phyloP scores from a whole-genome alignment of 2,113 vertebrate genomes.

The Chlorodrepanis virens region DNA sequence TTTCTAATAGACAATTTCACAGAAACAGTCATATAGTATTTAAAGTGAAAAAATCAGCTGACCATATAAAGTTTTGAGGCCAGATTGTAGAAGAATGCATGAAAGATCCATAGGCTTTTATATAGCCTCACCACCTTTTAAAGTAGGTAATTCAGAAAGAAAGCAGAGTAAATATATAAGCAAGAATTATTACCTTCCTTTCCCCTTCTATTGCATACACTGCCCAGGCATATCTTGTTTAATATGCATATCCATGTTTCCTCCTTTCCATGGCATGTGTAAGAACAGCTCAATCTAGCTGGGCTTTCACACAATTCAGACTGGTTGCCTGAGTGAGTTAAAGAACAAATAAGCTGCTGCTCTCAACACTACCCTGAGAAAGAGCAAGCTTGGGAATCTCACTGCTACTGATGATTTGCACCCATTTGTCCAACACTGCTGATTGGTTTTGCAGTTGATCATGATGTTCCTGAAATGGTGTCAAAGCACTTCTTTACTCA shows the following conservation, averaged over 20 bases:
- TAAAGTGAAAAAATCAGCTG: background rate
- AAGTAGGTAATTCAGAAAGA: background rate
- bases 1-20: background rate
- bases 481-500: background rate
- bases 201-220: background rate
- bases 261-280: background rate
- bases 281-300: background rate
- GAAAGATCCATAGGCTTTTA: background rate
- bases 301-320: background rate
- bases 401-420: background rate
- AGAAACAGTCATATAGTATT: background rate
- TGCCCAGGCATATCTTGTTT: background rate
- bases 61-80: background rate
- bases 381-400: background rate
- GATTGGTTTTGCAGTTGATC: background rate
- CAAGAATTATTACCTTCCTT: background rate
- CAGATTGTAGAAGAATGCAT: background rate
- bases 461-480: background rate
- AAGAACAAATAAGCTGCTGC: background rate
- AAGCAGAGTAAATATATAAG: background rate
- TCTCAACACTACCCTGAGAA: background rate
- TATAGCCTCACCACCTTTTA: background rate
- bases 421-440: background rate
- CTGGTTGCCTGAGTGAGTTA: background rate
- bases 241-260: background rate